Evolutionary conservation across 92 coral and sea anemone species (phyloP).

Genomic region (Porites cylindrica): DNA sequence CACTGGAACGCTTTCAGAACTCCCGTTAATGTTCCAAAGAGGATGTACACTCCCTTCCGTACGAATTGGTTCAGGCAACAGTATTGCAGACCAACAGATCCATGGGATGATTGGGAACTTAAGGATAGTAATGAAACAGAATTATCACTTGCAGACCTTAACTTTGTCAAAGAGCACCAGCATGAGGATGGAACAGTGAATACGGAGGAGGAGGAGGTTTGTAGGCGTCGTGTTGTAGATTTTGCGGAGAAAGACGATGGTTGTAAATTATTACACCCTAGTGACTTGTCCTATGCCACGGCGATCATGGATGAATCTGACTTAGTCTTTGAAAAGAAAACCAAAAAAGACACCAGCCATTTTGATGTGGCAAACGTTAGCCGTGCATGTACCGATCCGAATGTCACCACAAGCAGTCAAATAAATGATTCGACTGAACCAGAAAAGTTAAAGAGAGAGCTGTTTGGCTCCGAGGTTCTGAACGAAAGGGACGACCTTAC

Average conservation of each 20-base stretch:
- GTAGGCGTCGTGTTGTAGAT: not conserved
- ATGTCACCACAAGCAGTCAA: slow-evolving; percentile 3
- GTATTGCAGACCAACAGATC: slow-evolving; percentile 23
- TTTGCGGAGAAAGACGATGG: not conserved
- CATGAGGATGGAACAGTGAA: not conserved
- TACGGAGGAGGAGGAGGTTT: not conserved
- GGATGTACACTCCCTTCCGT: not conserved
- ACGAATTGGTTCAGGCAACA: slow-evolving; percentile 16
- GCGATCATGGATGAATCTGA: slow-evolving; percentile 2
- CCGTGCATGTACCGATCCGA: not conserved
- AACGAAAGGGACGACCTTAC: not conserved
- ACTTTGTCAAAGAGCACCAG: slow-evolving; percentile 6
- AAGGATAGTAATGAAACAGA: slow-evolving; percentile 17
- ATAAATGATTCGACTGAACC: not conserved
- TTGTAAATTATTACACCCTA: not conserved
- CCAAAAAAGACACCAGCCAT: not conserved
- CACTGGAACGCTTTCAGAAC: not conserved
- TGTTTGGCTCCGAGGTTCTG: not conserved
- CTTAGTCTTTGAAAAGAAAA: not conserved
- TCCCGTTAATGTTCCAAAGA: slow-evolving; percentile 8
- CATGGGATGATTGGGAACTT: slow-evolving; percentile 34
- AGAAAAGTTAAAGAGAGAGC: slow-evolving; percentile 17
- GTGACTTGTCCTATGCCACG: not conserved
- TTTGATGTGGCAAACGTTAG: not conserved
- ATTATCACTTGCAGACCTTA: slow-evolving; percentile 3